Percentiles rank a stretch among this genome's conserved stretches.
Conservation (phyloP, 2,113 vertebrate genomes). For the Indri indri region DNA sequence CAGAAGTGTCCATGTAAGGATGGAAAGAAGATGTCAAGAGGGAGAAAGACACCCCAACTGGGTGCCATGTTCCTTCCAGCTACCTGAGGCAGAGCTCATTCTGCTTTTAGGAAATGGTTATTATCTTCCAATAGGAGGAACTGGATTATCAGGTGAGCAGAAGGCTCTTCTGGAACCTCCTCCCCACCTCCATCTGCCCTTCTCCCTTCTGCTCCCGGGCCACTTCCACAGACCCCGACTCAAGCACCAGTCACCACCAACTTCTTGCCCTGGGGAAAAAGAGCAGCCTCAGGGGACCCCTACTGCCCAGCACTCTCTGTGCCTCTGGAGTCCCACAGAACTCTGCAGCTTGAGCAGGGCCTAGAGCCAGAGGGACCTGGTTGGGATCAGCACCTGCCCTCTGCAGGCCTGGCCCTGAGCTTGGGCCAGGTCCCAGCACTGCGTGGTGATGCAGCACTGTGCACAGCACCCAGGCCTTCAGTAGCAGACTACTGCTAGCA, state of each 20-base stretch:
- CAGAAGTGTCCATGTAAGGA: background rate
- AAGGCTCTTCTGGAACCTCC: background rate
- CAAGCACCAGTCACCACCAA: background rate
- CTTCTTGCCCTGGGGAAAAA: background rate
- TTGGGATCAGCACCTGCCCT: background rate
- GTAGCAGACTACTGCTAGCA: background rate
- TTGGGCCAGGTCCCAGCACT: background rate
- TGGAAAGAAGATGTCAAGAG: background rate
- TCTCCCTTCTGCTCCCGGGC: background rate
- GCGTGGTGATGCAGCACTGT: background rate
- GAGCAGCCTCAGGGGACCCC: background rate
- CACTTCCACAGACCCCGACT: too few species aligned
- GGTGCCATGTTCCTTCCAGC: background rate
- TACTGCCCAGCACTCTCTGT: fast-evolving
- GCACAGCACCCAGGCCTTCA: background rate
- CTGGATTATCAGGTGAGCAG: background rate
- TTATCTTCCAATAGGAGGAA: background rate
- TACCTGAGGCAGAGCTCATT: background rate
- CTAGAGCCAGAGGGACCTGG: background rate
- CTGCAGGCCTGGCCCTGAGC: background rate
- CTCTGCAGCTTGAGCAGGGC: background rate
- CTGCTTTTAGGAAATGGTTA: background rate
- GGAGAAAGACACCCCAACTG: background rate
- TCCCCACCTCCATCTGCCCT: background rate
- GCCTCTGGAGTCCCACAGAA: background rate